Evolutionary conservation across 2,888 invertebrate genomes (phyloP).

Genomic region (Poecilus cupreus): DNA sequence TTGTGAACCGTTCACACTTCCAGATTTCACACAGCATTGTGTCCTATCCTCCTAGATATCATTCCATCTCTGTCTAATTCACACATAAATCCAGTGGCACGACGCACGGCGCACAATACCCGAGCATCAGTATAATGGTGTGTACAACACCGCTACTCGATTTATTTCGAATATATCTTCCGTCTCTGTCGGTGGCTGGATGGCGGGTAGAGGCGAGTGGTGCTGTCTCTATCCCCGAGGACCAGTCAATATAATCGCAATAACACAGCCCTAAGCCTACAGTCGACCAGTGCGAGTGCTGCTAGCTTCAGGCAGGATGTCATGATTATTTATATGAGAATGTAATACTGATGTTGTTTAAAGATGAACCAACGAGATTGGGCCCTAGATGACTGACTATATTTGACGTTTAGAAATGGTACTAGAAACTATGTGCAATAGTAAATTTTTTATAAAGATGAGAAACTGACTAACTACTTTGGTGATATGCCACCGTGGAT

Average conservation of each 20-base stretch:
- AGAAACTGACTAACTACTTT: no score
- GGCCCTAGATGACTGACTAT: no score
- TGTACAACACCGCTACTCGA: slow-evolving; percentile 67
- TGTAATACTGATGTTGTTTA: no score
- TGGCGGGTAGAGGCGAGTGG: neutral
- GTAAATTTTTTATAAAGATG: no score
- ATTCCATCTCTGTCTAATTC: slow-evolving; percentile 1
- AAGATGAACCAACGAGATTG: no score
- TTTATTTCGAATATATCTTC: slow-evolving; percentile 72
- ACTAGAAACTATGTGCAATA: no score
- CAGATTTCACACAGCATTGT: neutral
- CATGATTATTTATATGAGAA: neutral
- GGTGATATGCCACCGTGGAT: no score
- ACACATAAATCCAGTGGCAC: slow-evolving; percentile 21
- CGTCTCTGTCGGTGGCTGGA: neutral
- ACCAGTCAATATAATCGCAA: slow-evolving; percentile 74
- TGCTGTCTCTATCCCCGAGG: slow-evolving; percentile 67
- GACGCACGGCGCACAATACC: slow-evolving; percentile 1
- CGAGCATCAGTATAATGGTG: slow-evolving; percentile 44
- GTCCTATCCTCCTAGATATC: neutral
- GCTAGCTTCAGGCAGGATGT: neutral
- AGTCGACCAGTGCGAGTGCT: slow-evolving; percentile 67
- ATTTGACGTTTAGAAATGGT: no score
- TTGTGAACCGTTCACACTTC: neutral
- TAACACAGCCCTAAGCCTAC: slow-evolving; percentile 70